These are phyloP conservation scores for Zaprionus camerounensis DNA, from an alignment of 1,140 invertebrate species.

Conservation along the genomic window DNA sequence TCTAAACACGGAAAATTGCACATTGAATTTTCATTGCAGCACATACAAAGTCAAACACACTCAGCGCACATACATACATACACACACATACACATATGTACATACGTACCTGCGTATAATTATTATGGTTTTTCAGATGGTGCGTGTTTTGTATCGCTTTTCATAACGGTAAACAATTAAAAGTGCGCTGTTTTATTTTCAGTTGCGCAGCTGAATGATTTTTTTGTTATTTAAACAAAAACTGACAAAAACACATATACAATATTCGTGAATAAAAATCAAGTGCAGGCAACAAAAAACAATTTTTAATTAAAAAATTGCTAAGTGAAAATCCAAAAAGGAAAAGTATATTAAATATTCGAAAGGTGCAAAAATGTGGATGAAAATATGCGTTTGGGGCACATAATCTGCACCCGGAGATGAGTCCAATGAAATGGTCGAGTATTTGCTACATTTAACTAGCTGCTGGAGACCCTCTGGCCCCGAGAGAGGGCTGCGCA, in stretches of 20 bases:
- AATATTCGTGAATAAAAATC: conserved; percentile 12
- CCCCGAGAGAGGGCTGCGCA: conserved; percentile 31
- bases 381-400: not conserved
- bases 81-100: too few species aligned
- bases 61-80: not conserved
- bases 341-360: conserved; percentile 8
- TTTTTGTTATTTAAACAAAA: conserved; percentile 16
- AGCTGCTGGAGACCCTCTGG: conserved; percentile 42
- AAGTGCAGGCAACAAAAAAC: conserved; percentile 9
- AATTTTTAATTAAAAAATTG: conserved; percentile 34
- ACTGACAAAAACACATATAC: conserved; percentile 15
- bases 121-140: not conserved
- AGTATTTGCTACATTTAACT: conserved; percentile 60
- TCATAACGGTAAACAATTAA: not conserved
- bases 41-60: not conserved
- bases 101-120: not conserved
- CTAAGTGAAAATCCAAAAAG: not conserved
- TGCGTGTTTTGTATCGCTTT: not conserved
- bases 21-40: not conserved
- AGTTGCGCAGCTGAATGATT: not conserved
- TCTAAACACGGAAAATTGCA: not conserved
- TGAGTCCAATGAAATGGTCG: conserved; percentile 31
- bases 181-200: conserved; percentile 1
- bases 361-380: not conserved
- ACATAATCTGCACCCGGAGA: conserved; percentile 21